phyloP scores from a whole-genome alignment of 2,113 vertebrate species.

The Mohoua ochrocephala region DNA sequence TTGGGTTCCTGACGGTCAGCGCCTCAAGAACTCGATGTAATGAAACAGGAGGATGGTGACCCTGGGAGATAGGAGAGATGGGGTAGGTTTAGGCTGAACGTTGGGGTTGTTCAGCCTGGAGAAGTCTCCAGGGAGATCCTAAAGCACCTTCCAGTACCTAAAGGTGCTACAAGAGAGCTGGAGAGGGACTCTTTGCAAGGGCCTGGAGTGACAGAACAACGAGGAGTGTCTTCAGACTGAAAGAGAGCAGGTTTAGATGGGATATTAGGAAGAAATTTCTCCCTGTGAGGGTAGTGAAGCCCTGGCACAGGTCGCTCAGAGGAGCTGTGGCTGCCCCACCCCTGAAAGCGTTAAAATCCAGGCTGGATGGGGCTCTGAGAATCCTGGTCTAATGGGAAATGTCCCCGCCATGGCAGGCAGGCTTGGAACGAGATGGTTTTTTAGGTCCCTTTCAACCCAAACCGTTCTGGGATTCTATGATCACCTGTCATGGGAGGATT shows the following conservation, averaged over 20 bases:
- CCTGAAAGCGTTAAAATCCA: background rate
- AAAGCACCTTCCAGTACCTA: background rate
- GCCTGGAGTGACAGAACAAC: background rate
- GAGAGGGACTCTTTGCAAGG: background rate
- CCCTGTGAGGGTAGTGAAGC: background rate
- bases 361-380: background rate
- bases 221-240: background rate
- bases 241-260: background rate
- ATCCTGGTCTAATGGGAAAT: background rate
- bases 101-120: rapidly evolving
- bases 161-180: background rate
- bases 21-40: background rate
- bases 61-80: background rate
- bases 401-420: too few species aligned
- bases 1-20: background rate
- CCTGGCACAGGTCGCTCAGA: rapidly evolving
- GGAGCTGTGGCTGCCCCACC: background rate
- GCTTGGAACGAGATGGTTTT: background rate
- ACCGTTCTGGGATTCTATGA: background rate
- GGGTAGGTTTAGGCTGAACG: background rate
- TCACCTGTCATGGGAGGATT: background rate
- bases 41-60: background rate
- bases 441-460: background rate
- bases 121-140: background rate
- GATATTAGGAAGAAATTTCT: background rate